Evolutionary conservation across 1,140 invertebrate genomes (phyloP).

Genomic region (Nomia melanderi): DNA sequence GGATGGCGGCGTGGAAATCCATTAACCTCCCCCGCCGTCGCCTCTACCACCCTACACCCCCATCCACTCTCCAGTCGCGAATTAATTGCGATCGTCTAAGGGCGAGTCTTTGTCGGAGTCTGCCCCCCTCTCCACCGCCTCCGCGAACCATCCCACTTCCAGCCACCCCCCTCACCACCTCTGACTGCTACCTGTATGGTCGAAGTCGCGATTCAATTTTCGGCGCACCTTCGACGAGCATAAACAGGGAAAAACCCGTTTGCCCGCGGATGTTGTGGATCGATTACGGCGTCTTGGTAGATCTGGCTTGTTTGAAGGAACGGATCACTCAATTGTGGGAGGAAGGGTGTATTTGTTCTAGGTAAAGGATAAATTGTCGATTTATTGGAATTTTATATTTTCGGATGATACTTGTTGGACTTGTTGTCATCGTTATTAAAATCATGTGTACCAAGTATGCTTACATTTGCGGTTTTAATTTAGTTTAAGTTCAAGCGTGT

Average conservation of each 20-base stretch:
- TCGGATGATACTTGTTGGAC: too few species aligned
- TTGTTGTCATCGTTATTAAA: too few species aligned
- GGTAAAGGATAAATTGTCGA: too few species aligned
- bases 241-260: constrained; percentile 20
- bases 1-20: constrained; percentile 77
- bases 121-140: constrained; percentile 30
- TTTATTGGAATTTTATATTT: too few species aligned
- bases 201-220: constrained; percentile 62
- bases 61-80: constrained; percentile 71
- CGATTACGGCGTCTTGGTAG: background rate
- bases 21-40: constrained; percentile 67
- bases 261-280: background rate
- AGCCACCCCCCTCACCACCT: too few species aligned
- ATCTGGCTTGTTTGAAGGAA: too few species aligned
- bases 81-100: constrained; percentile 79
- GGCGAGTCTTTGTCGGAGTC: constrained; percentile 73
- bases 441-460: too few species aligned
- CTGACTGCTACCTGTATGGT: constrained; percentile 56
- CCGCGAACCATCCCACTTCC: too few species aligned
- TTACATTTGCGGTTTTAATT: too few species aligned
- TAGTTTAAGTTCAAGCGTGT: too few species aligned
- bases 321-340: too few species aligned
- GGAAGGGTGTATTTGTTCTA: too few species aligned
- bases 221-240: constrained; percentile 30
- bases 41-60: constrained; percentile 36